phyloP scores from a whole-genome alignment of 2,888 invertebrate species.

The Drosophila fungiperda region DNA sequence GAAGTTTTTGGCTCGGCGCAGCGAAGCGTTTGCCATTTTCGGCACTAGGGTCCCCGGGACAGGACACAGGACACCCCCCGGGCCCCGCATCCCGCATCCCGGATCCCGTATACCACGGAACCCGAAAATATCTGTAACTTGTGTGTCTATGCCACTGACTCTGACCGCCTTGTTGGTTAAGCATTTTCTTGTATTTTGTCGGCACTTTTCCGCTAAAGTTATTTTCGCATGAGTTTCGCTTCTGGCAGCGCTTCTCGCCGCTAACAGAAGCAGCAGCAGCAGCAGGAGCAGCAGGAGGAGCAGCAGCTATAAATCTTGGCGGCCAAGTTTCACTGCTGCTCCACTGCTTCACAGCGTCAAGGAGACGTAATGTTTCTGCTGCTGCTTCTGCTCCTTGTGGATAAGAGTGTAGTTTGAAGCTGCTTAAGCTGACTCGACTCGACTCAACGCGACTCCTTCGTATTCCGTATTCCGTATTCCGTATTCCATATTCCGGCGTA shows the following conservation, averaged over 20 bases:
- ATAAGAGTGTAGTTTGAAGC: constrained; percentile 26
- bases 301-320: constrained; percentile 70
- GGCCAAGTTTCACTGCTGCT: constrained; percentile 44
- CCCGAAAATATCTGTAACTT: constrained; percentile 48
- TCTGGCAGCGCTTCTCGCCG: constrained; percentile 9
- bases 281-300: constrained; percentile 4
- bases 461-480: not conserved
- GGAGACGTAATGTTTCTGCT: constrained; percentile 11
- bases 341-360: constrained; percentile 26
- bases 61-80: constrained; percentile 1
- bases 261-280: not conserved
- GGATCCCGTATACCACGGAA: constrained; percentile 26
- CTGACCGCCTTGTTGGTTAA: constrained; percentile 71
- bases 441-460: not conserved
- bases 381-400: constrained; percentile 8
- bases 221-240: constrained; percentile 71
- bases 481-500: constrained; percentile 3
- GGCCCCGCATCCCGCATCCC: constrained; percentile 21
- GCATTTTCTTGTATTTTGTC: constrained; percentile 77
- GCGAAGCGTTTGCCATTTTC: constrained; percentile 57
- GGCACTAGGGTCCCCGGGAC: constrained; percentile 17
- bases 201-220: constrained; percentile 80
- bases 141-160: constrained; percentile 19
- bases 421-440: constrained; percentile 58
- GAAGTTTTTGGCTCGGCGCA: constrained; percentile 70